Base-by-base conservation (phyloP, 2,888 invertebrate genomes). In the Eucera pruinosa region DNA sequence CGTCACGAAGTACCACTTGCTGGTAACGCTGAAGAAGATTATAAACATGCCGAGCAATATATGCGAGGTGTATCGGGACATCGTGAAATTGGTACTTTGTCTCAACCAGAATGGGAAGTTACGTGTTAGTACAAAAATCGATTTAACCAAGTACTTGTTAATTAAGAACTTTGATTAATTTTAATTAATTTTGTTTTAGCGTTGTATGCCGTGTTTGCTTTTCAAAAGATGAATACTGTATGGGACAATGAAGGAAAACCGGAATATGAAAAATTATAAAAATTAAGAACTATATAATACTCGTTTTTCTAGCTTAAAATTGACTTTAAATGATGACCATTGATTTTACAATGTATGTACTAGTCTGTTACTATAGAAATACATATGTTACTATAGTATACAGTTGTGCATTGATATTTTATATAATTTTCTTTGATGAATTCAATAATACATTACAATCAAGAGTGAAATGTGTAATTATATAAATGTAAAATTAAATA, bases 101-200 rank as follows among this genome's bases (percentile, higher is more conserved):
- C 98, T 13, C 94, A 95, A 86, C 95, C 96, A 50, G 98, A 98
- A 93, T 98, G 98, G 98, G 98, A 98, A 93, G 98, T 97, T 77
- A 95, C 96, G 81, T 96, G 98, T 98, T 93, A 95, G 96, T 95
- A 85, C 43, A 75, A 55, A 69, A 71, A n/a, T 30, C 9, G 18
- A 11, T 5, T 47, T 11, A 23, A 6, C 33, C 33, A 33, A 36
- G 2, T 11, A 45, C 64, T 41, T 71, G 30, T 39, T 58, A 20
- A 61, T 62, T 64, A 27, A 45, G 20, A n/a, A 23, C 4, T 18
- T 39, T 43, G 15, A 57, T 68, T 33, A 27, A 58, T 74, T 54
- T 33, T 57, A 25, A 73, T 57, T 43, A 66, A 55, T 78, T 73
- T 87, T 20, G 30, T 75, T 79, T 47, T 93, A 96, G 96, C 96